phyloP scores from a whole-genome alignment of 2,113 vertebrate species.

The Ciconia maguari region DNA sequence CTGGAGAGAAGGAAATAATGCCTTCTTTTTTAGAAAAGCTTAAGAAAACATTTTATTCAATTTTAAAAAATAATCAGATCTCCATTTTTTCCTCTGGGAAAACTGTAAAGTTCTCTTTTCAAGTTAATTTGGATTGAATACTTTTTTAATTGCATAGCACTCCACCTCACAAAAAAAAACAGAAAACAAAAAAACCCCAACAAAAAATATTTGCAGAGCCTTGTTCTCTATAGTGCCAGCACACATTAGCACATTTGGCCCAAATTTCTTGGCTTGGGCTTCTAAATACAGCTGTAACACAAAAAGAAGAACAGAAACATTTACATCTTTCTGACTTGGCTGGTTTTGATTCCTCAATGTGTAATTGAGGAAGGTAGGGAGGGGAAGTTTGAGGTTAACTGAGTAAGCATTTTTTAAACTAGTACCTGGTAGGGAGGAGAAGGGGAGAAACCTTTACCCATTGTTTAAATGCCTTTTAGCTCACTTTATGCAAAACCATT shows the following conservation, averaged over 20 bases:
- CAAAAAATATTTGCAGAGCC: neutral
- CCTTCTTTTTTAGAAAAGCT: neutral
- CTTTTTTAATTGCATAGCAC: neutral
- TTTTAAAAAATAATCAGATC: neutral
- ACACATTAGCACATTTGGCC: neutral
- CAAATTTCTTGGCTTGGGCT: neutral
- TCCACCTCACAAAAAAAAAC: neutral
- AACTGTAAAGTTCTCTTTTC: neutral
- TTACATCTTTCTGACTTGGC: neutral
- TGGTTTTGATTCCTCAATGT: constrained; percentile 1
- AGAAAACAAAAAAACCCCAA: neutral
- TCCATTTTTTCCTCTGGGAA: neutral
- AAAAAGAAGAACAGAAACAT: neutral
- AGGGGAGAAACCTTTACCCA: neutral
- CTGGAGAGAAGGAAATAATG: neutral
- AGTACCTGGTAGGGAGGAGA: neutral
- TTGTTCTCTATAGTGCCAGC: neutral
- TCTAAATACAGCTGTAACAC: neutral
- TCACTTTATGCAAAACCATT: neutral
- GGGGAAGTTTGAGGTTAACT: neutral
- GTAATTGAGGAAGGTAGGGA: neutral
- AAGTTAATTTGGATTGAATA: neutral
- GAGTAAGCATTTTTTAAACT: neutral
- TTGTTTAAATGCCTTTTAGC: neutral
- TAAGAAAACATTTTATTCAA: neutral